Evolutionary conservation across 2,113 vertebrate genomes (phyloP).

Genomic region (Greenwoodochromis staneri): DNA sequence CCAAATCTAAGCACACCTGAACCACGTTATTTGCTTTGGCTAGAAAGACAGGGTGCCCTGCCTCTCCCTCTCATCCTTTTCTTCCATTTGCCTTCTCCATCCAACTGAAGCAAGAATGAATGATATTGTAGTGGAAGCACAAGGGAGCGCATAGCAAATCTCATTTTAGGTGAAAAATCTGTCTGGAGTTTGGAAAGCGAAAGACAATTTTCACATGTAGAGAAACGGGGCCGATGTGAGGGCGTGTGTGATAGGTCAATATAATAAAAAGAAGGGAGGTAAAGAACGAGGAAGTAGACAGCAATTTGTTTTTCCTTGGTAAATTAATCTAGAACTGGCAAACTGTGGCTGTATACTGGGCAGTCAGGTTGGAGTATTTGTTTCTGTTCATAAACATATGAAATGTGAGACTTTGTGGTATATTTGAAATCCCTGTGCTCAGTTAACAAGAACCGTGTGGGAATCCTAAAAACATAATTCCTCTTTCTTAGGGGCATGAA

Average conservation of each 20-base stretch:
- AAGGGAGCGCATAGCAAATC: not conserved
- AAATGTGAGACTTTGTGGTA: not conserved
- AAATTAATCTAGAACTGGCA: not conserved
- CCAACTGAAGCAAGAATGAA: constrained; percentile 11
- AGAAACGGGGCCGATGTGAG: not conserved
- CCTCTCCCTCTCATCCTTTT: not conserved
- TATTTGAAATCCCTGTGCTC: not conserved
- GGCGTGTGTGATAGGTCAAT: not conserved
- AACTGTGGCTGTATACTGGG: not conserved
- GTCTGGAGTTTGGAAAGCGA: not conserved
- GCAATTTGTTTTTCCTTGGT: not conserved
- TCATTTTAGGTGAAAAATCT: constrained; percentile 1
- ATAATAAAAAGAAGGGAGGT: not conserved
- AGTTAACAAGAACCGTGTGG: not conserved
- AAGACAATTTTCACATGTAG: not conserved
- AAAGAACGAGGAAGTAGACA: not conserved
- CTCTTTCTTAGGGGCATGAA: not conserved
- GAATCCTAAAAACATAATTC: not conserved
- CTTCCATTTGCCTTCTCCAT: not conserved
- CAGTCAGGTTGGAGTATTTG: not conserved
- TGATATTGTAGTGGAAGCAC: constrained; percentile 1
- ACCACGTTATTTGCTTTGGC: constrained; percentile 26
- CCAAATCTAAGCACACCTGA: constrained; percentile 13
- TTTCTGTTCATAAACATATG: not conserved
- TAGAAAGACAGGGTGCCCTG: not conserved